phyloP scores from a whole-genome alignment of 1,140 invertebrate genomes.

The Drosophila ironensis region DNA sequence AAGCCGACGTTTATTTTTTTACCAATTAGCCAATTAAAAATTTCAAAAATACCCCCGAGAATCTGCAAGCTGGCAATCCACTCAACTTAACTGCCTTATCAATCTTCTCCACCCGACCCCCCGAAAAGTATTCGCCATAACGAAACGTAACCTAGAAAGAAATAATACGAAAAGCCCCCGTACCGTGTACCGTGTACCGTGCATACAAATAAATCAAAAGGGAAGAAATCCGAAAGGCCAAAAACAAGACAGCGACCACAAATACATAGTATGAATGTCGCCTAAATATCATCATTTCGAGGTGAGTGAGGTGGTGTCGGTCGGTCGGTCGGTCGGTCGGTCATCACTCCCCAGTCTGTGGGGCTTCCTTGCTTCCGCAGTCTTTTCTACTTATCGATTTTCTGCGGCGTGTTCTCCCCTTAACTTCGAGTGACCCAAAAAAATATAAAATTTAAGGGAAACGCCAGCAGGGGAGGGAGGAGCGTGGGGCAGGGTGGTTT shows the following conservation, averaged over 20 bases:
- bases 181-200: too few species aligned
- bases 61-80: constrained; percentile 4
- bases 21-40: constrained; percentile 4
- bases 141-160: constrained; percentile 38
- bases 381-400: constrained; percentile 58
- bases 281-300: constrained; percentile 89
- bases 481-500: constrained; percentile 14
- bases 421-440: constrained; percentile 71
- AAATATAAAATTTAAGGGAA: constrained; percentile 14
- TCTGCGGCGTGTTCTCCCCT: constrained; percentile 39
- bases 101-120: not conserved
- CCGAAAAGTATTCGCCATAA: constrained; percentile 4
- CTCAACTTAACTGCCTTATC: constrained; percentile 8
- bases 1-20: constrained; percentile 48
- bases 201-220: constrained; percentile 7
- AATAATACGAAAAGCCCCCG: too few species aligned
- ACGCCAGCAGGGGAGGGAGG: not conserved
- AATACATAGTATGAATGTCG: constrained; percentile 86
- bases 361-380: constrained; percentile 1
- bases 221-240: constrained; percentile 13
- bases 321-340: too few species aligned
- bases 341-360: too few species aligned
- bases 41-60: not conserved
- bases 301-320: constrained; percentile 83
- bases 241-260: constrained; percentile 22